Base-by-base conservation (phyloP, 2,888 invertebrate genomes). In the Hermodice carunculata region DNA sequence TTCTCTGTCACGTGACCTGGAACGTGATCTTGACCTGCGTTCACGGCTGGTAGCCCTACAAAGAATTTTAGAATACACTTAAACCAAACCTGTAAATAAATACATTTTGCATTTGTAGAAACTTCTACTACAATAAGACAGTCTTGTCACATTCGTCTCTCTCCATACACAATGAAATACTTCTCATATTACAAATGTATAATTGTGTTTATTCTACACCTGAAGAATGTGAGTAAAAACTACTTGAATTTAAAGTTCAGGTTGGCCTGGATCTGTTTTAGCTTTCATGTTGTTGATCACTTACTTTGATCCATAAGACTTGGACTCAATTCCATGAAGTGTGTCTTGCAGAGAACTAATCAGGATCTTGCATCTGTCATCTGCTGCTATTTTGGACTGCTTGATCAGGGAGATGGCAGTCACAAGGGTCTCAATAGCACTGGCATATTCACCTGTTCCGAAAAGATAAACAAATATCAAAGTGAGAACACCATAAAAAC, bases 361-460 rank as follows among this genome's bases (percentile, higher is more conserved):
- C 61, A 99, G 88, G 77, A 98, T 98, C 88, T 98, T 97, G 89
- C 99, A 99, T 44, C 99, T 91, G 85, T 99, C 99, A 87, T 99
- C 98, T 78, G 92, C 92, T 0, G 96, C 94, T 49, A 96, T 94
- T 88, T 96, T 95, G 61, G 98, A 98, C 89, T 98, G 98, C 86
- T 98, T 98, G 76, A 99, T 99, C 63, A 99, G 89, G 8, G 98
- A 97, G 79, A 99, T 98, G 6, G 99, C 99, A 0, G 99, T 99
- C 65, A 98, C 96, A 71, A 99, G 89, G 2, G 99, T 99, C 88
- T 99, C 98, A 70, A 99, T 97, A 54, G 99, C 99, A 86, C 96
- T 96, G 1, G 96, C 95, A 87, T 95, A 97, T 87, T 99, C 98
- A 11, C 98, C 90, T 88, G 79, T n/a, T 67, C 68, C 53, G 34